Evolutionary conservation across 2,797 vertebrate genomes (phyloP).

Genomic region (Alca torda): DNA sequence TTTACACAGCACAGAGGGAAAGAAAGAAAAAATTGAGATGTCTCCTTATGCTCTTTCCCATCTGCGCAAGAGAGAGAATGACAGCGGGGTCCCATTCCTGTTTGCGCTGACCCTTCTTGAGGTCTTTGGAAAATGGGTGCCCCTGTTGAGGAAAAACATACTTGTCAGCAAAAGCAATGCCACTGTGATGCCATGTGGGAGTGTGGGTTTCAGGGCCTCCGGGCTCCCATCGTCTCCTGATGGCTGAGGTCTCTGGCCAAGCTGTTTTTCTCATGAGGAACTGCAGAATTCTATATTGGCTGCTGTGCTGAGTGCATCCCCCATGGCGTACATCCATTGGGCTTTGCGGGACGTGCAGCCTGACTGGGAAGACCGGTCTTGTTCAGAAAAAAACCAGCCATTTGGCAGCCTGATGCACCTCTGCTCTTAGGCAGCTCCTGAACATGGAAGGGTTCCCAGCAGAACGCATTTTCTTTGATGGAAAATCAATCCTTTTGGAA

Average conservation of each 20-base stretch:
- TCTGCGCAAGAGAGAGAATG: background rate
- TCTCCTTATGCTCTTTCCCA: background rate
- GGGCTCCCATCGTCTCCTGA: background rate
- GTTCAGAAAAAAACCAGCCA: background rate
- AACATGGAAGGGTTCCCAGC: background rate
- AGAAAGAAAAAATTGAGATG: background rate
- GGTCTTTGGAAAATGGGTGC: background rate
- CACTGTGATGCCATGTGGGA: background rate
- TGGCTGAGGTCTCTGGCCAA: background rate
- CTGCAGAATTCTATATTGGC: background rate
- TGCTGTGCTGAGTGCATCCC: background rate
- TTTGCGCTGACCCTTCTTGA: background rate
- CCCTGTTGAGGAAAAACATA: background rate
- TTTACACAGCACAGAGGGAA: background rate
- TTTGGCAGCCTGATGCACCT: background rate
- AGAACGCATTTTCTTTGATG: background rate
- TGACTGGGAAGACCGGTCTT: background rate
- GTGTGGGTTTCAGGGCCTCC: background rate
- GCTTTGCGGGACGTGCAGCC: background rate
- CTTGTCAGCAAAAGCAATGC: background rate
- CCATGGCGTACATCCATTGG: fast-evolving
- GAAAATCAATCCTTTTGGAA: background rate
- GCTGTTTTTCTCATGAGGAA: background rate
- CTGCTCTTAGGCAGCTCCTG: background rate
- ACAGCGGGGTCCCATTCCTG: background rate